These are phyloP conservation scores for Bradynema listronoti DNA, from an alignment of 1,140 invertebrate species.

Conservation along the genomic window DNA sequence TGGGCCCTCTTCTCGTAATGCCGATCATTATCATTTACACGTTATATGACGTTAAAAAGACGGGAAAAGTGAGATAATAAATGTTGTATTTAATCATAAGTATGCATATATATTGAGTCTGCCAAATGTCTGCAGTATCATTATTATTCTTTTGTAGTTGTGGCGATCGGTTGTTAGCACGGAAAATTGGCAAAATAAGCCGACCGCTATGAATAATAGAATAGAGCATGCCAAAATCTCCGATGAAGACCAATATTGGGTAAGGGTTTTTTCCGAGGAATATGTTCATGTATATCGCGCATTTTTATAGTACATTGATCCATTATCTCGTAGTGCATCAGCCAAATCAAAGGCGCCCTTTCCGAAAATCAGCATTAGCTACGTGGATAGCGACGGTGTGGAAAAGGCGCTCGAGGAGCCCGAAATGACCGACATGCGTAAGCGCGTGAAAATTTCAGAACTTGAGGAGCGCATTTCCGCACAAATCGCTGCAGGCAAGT, in stretches of 20 bases:
- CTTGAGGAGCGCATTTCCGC: too few relatives aligned
- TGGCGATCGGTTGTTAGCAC: slow-evolving; percentile 3
- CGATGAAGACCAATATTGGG: neutral
- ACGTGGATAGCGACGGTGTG: too few relatives aligned
- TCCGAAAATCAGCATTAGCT: slow-evolving; percentile 10
- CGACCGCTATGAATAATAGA: neutral
- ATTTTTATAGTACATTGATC: slow-evolving; percentile 45
- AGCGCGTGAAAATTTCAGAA: too few relatives aligned
- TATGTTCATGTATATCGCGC: slow-evolving; percentile 18
- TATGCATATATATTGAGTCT: neutral
- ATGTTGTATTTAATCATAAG: neutral
- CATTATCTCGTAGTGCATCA: slow-evolving; percentile 38
- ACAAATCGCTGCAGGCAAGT: too few relatives aligned
- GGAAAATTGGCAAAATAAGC: slow-evolving; percentile 23
- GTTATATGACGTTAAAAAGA: slow-evolving; percentile 19
- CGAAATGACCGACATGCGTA: too few relatives aligned
- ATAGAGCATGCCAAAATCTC: neutral
- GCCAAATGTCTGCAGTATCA: neutral
- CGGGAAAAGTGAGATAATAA: slow-evolving; percentile 12
- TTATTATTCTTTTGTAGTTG: slow-evolving; percentile 14
- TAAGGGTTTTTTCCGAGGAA: slow-evolving; percentile 1
- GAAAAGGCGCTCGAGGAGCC: too few relatives aligned
- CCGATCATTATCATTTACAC: slow-evolving; percentile 31
- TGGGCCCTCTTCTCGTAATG: slow-evolving; percentile 45
- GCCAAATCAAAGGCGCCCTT: slow-evolving; percentile 28